Evolutionary conservation across 2,888 invertebrate species (phyloP).

Genomic region (Epinotia bilunana): DNA sequence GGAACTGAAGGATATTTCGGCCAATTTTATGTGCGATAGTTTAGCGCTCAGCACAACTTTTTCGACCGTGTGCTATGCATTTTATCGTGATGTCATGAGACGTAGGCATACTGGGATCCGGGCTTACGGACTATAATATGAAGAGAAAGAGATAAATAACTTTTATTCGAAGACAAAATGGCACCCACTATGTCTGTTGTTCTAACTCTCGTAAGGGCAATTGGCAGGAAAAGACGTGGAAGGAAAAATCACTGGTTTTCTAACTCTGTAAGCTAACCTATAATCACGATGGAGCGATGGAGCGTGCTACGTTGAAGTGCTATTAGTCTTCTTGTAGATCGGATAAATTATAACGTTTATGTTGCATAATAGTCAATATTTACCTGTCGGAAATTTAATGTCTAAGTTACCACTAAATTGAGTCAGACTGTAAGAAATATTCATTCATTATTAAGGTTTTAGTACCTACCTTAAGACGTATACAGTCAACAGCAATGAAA

Average conservation of each 20-base stretch:
- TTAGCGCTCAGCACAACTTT: too few relatives aligned
- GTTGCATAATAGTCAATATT: conserved; percentile 8
- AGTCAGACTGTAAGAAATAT: background rate
- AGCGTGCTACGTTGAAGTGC: conserved; percentile 21
- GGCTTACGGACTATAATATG: too few relatives aligned
- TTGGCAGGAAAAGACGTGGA: conserved; percentile 50
- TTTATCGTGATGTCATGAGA: too few relatives aligned
- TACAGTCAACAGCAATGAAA: background rate
- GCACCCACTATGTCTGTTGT: background rate
- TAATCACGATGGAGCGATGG: conserved; percentile 21
- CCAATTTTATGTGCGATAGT: too few relatives aligned
- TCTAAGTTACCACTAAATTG: background rate
- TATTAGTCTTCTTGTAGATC: conserved; percentile 2
- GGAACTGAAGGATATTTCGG: too few relatives aligned
- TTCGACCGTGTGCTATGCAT: too few relatives aligned
- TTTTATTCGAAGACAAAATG: background rate
- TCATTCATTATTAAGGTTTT: background rate
- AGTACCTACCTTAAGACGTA: background rate
- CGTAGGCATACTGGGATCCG: too few relatives aligned
- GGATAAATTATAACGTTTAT: background rate
- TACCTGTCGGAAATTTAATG: background rate
- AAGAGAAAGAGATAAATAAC: too few relatives aligned
- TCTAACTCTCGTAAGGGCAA: background rate
- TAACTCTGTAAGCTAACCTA: conserved; percentile 27
- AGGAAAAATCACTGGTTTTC: conserved; percentile 45